phyloP scores from a whole-genome alignment of 2,797 vertebrate genomes.

The Microtus californicus region DNA sequence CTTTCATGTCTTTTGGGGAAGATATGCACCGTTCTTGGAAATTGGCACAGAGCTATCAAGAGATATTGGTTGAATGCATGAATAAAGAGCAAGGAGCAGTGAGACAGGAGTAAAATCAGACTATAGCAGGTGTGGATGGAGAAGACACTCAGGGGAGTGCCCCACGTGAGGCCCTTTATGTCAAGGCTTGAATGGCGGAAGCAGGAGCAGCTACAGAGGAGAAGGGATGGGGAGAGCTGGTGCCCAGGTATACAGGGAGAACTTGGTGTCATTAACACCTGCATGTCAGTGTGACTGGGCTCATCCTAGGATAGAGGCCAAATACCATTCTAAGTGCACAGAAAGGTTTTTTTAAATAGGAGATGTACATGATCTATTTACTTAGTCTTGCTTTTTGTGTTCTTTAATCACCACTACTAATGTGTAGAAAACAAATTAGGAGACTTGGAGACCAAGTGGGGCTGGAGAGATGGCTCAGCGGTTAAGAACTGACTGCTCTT shows the following conservation, averaged over 20 bases:
- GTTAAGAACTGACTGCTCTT: background rate
- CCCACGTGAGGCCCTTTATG: background rate
- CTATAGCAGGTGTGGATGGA: background rate
- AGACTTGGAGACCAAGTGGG: background rate
- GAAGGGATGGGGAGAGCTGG: background rate
- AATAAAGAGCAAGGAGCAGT: background rate
- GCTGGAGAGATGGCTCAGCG: background rate
- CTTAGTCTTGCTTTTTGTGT: background rate
- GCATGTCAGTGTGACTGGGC: background rate
- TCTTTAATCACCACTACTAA: slow-evolving; percentile 14
- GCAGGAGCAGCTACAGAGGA: background rate
- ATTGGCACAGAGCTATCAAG: background rate
- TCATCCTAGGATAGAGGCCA: background rate
- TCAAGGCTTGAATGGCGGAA: background rate
- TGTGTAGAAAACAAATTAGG: background rate
- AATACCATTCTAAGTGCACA: background rate
- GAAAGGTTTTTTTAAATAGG: background rate
- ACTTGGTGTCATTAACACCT: background rate
- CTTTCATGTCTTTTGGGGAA: background rate
- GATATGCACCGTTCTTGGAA: background rate
- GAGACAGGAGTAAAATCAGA: background rate
- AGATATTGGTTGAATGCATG: background rate
- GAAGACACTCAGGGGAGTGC: background rate
- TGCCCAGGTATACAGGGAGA: background rate
- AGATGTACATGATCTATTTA: background rate